A percentile compares a stretch with the other conserved stretches of the same genome.
These are phyloP conservation scores for Hydractinia symbiolongicarpus DNA, from an alignment of 30 jellyfish, hydroid and myxozoan genomes.

Conservation along the genomic window DNA sequence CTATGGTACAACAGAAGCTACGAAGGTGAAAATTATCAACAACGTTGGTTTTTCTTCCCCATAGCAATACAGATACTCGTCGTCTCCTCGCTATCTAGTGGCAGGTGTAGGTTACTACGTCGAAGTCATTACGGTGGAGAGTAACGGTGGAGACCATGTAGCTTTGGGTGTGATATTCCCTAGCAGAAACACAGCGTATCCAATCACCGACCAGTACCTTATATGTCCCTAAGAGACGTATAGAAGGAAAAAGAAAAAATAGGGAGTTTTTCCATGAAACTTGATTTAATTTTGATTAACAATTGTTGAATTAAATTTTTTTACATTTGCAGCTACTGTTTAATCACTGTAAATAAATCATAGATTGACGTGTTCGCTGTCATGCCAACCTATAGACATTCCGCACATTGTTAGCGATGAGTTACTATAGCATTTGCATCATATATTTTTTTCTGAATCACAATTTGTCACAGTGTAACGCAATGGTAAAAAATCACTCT, in stretches of 20 bases:
- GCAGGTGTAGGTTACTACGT: conserved; percentile 36
- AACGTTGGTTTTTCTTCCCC: too few species aligned
- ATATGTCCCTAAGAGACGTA: background rate
- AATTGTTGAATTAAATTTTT: too few species aligned
- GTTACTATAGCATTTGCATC: too few species aligned
- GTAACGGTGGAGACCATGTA: conserved; percentile 31
- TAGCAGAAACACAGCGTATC: conserved; percentile 17
- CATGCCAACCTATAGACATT: too few species aligned
- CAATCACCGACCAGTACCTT: background rate
- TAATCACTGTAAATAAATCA: too few species aligned
- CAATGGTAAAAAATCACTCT: too few species aligned
- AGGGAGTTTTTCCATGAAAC: background rate
- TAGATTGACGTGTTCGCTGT: too few species aligned
- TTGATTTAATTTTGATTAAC: too few species aligned
- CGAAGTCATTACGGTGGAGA: conserved; percentile 30
- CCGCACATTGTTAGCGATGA: too few species aligned
- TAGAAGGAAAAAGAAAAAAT: background rate
- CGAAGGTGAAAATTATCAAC: background rate
- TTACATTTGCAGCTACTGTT: too few species aligned
- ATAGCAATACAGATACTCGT: background rate
- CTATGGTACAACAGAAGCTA: background rate
- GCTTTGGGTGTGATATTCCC: conserved; percentile 41
- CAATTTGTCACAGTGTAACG: too few species aligned
- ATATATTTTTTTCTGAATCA: too few species aligned
- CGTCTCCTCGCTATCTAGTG: conserved; percentile 5